Evolutionary conservation across 1,140 invertebrate genomes (phyloP).

Genomic region (Laupala kohalensis): DNA sequence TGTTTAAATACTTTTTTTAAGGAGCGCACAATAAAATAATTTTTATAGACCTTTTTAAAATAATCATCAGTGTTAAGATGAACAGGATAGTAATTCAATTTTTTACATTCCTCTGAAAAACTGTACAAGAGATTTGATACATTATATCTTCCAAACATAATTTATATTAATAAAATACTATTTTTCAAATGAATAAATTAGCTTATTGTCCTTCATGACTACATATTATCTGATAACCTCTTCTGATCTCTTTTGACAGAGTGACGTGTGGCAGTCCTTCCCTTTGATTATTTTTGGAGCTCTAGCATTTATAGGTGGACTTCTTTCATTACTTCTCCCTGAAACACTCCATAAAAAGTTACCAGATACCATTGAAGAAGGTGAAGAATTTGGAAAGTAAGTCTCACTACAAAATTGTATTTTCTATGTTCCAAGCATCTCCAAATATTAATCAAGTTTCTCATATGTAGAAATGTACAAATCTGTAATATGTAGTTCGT

Average conservation of each 20-base stretch:
- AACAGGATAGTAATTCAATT: no score
- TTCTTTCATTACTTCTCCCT: conserved; percentile 52
- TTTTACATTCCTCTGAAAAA: no score
- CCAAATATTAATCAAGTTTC: conserved; percentile 6
- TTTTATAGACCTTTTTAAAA: no score
- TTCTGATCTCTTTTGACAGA: conserved; percentile 31
- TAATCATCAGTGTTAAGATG: no score
- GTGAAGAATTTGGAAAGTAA: conserved; percentile 52
- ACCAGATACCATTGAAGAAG: conserved; percentile 60
- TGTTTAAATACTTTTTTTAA: no score
- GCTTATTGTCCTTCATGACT: no score
- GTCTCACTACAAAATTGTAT: conserved; percentile 19
- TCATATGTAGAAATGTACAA: neutral
- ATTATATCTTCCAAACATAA: no score
- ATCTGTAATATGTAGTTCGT: neutral
- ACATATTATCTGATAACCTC: no score
- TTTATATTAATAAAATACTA: no score
- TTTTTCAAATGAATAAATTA: no score
- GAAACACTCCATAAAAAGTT: conserved; percentile 62
- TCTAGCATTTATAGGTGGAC: conserved; percentile 45
- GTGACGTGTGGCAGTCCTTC: conserved; percentile 44
- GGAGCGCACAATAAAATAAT: no score
- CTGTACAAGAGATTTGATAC: no score
- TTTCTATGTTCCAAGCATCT: conserved; percentile 20
- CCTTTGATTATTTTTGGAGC: conserved; percentile 59